Evolutionary conservation across 2,888 invertebrate species (phyloP), one percentile per base, ranked within the genome.

Genomic region (Phaedon cochleariae): DNA sequence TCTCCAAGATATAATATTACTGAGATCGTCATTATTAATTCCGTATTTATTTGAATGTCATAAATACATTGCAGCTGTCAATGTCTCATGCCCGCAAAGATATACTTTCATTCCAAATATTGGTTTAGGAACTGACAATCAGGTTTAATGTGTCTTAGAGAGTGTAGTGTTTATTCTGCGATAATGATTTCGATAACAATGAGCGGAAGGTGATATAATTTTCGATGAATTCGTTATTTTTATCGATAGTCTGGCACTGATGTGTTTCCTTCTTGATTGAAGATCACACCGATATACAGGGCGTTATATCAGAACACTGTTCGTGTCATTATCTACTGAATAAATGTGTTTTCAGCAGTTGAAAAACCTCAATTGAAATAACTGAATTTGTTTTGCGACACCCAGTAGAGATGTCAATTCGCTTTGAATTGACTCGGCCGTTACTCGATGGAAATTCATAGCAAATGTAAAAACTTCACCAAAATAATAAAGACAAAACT

Each of bases 71-170:
- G 75, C 76, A 77, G 76, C 76, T 77, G 77, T 73, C 72, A 66
- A 64, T 69, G 64, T 74, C 74, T 73, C 76, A 75, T 76, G 76
- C 74, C 74, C 74, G 73, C 73, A 68, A 70, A 73, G 73, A 74
- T 78, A 76, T 74, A 75, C 64, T 71, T 72, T n/a, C n/a, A 75
- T 63, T 72, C 73, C 76, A 78, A 78, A 78, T 78, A 78, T 78
- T 78, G 70, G 70, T 74, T 76, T 76, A 77, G 76, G 76, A 69
- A 70, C 68, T 71, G 73, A 76, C 75, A 76, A 75, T 76, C 75
- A 71, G 64, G 74, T 64, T 74, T 73, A 73, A 74, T 73, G 69
- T 73, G 67, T 72, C 74, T 72, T 74, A 74, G 74, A 76, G 72
- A 70, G 69, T 70, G 63, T 70, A 69, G 69, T 76, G 71, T 76